A percentile compares a stretch with the other conserved stretches of the same genome.
Conservation (phyloP, 2,888 invertebrate genomes). For the Torymus tubicola region DNA sequence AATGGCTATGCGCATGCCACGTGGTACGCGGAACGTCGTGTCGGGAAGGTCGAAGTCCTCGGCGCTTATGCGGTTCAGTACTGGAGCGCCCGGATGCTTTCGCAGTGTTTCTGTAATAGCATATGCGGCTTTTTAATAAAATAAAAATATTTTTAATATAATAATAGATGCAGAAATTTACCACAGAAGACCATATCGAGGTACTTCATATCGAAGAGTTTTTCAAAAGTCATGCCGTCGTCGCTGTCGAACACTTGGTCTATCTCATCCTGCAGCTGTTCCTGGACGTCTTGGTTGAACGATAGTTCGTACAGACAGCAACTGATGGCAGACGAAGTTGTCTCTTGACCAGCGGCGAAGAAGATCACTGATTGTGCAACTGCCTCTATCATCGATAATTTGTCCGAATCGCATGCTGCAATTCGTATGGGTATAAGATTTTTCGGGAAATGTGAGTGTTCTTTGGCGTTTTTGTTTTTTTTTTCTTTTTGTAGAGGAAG, state of each 20-base stretch:
- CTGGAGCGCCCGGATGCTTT: conserved; percentile 69
- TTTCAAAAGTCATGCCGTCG: conserved; percentile 74
- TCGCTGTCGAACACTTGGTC: conserved; percentile 67
- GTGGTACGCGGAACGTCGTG: conserved; percentile 58
- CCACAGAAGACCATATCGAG: no score
- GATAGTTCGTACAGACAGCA: conserved; percentile 76
- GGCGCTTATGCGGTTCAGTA: conserved; percentile 67
- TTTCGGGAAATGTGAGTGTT: no score
- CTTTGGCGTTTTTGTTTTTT: no score
- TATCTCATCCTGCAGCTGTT: conserved; percentile 73
- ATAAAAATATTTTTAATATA: no score
- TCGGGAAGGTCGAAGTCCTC: conserved; percentile 60
- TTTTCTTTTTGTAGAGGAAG: no score
- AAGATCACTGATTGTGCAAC: conserved; percentile 76
- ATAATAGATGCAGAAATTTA: conserved; percentile 55
- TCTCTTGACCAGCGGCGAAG: conserved; percentile 77
- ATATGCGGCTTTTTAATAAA: no score
- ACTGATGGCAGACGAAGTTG: conserved; percentile 76
- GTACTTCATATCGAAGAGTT: conserved; percentile 58
- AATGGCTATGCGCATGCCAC: conserved; percentile 67
- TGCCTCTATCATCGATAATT: conserved; percentile 72
- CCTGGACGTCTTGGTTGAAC: conserved; percentile 71
- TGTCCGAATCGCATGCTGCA: conserved; percentile 46
- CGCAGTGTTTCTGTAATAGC: conserved; percentile 66
- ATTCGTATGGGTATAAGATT: neutral